Evolutionary conservation across 1,140 invertebrate genomes (phyloP).

Genomic region (Cardiocondyla obscurior): DNA sequence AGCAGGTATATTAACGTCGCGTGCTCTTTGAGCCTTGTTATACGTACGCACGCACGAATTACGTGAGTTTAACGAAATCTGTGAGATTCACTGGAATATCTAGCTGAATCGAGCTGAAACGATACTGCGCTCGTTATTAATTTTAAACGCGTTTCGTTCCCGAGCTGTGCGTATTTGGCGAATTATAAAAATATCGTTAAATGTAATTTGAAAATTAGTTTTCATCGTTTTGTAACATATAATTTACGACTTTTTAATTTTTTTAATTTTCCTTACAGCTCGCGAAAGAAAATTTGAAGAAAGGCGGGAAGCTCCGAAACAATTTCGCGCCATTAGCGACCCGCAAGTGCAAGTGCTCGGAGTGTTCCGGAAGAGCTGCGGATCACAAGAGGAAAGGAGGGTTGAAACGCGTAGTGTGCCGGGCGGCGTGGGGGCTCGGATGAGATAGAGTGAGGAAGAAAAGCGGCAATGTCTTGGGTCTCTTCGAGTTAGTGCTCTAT

Average conservation of each 20-base stretch:
- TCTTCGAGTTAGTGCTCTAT: constrained; percentile 46
- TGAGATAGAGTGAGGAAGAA: constrained; percentile 60
- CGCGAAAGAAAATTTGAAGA: too few relatives aligned
- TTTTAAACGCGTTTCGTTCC: neutral
- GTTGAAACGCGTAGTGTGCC: neutral
- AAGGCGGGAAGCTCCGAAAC: neutral
- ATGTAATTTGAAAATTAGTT: neutral
- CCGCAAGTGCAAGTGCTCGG: neutral
- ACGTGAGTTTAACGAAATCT: neutral
- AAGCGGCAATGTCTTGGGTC: constrained; percentile 42
- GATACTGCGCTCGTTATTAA: neutral
- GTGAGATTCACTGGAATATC: neutral
- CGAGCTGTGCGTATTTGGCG: neutral
- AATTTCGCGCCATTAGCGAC: too few relatives aligned
- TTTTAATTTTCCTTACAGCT: too few relatives aligned
- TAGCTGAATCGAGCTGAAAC: neutral
- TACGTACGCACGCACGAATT: neutral
- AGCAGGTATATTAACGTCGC: neutral
- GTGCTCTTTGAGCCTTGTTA: neutral
- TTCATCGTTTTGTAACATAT: too few relatives aligned
- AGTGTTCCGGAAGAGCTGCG: neutral
- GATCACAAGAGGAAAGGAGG: constrained; percentile 7
- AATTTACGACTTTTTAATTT: too few relatives aligned
- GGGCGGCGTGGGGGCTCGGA: constrained; percentile 34
- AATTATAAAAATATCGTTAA: neutral